Base-by-base conservation (phyloP, 35 echinoderm and acorn worm species). In the Ptychodera flava region DNA sequence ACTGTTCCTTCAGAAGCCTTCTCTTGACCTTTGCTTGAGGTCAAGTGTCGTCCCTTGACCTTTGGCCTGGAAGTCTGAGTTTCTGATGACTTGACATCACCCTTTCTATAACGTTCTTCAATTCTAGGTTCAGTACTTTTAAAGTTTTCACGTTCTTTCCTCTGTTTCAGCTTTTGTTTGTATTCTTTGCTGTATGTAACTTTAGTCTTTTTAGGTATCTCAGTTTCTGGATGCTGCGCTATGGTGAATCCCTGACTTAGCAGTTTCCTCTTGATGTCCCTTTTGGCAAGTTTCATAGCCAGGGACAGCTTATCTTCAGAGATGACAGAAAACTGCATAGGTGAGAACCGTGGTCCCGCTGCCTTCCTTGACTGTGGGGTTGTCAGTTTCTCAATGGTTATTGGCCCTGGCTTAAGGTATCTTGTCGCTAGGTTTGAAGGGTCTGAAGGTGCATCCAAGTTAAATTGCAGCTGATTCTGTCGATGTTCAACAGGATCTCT, bases 381-480 rank as follows among this genome's bases (percentile, higher is more conserved):
- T 27, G 35, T 37, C 1, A 95, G 35, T 88, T 91, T 95, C 78
- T 95, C 93, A 29, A 95, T 64, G 15, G 89, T 91, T 28, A 95
- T 88, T 0, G 93, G 86, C 30, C 93, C 93, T 38, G 93, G 93
- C 32, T 91, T 81, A 35, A 81, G 76, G 79, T 83, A 94, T 35
- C 79, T 85, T 31, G 84, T 64, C 0, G 84, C 37, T 53, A 91
- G 14, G 31, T 91, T 88, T 36, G 33, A n/a, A 6, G 93, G 80
- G 77, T 89, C 36, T 36, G 29, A 89, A 30, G 89, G 88, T 28
- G 89, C 29, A 34, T 95, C 78, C 31, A 95, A 86, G 53, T 95
- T 95, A 78, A 95, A 95, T 27, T 88, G 90, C 32, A 95, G 77
- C 84, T 95, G 93, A 32, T 95, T 95, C 31, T 91, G 33, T 12